Conservation (phyloP, 2,888 invertebrate genomes). For the Cylloceria caligata region DNA sequence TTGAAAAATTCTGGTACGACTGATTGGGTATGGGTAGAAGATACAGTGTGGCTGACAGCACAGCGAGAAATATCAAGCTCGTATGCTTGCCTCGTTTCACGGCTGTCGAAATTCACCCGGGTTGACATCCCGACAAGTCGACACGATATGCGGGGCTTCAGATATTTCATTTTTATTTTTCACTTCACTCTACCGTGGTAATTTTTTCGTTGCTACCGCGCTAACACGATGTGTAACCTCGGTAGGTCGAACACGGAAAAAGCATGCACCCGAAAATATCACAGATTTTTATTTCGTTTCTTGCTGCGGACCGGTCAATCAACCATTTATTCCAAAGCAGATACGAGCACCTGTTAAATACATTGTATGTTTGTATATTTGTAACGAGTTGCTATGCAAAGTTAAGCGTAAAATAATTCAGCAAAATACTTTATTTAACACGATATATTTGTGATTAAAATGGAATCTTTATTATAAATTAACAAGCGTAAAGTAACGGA, state of each 20-base stretch:
- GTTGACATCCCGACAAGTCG: slow-evolving; percentile 46
- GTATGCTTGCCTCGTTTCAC: slow-evolving; percentile 22
- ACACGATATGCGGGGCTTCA: slow-evolving; percentile 44
- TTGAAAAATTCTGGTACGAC: slow-evolving; percentile 45
- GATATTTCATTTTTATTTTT: slow-evolving; percentile 51
- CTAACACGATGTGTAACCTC: slow-evolving; percentile 31
- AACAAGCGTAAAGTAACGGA: not conserved
- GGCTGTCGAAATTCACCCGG: slow-evolving; percentile 60
- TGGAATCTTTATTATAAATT: not conserved
- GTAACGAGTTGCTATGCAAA: too few species aligned
- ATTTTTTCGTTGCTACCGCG: slow-evolving; percentile 24
- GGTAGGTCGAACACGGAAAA: slow-evolving; percentile 39
- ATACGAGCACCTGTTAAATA: slow-evolving; percentile 1
- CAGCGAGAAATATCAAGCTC: slow-evolving; percentile 38
- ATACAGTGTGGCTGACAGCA: slow-evolving; percentile 48
- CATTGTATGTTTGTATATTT: not conserved
- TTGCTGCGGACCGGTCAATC: not conserved
- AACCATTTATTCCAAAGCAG: not conserved
- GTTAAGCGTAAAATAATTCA: not conserved
- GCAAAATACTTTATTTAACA: not conserved
- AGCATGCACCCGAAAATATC: slow-evolving; percentile 34
- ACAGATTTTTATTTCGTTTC: slow-evolving; percentile 17
- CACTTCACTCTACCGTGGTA: slow-evolving; percentile 1
- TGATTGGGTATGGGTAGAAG: slow-evolving; percentile 41
- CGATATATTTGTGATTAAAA: not conserved